Evolutionary conservation across 2,888 invertebrate genomes (phyloP).

Genomic region (Boloria euphrosyne): DNA sequence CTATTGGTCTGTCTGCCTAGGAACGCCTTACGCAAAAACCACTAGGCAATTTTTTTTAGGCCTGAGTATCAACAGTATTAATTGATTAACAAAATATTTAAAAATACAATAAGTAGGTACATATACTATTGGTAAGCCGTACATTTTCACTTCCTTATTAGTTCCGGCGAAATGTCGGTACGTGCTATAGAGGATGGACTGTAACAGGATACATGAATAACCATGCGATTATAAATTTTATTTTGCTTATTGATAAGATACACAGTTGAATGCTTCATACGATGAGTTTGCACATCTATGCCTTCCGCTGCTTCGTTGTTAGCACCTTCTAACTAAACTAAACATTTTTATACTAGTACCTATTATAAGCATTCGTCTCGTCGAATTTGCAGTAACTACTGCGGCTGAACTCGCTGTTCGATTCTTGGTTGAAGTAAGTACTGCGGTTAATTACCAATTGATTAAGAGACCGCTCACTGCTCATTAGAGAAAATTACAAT

Average conservation of each 20-base stretch:
- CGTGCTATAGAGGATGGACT: not conserved
- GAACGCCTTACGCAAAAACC: no score
- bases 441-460: no score
- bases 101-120: no score
- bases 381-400: no score
- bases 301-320: constrained; percentile 11
- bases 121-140: not conserved
- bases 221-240: not conserved
- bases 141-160: constrained; percentile 36
- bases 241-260: not conserved
- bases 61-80: no score
- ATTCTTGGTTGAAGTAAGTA: no score
- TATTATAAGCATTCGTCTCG: not conserved
- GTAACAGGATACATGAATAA: constrained; percentile 8
- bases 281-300: constrained; percentile 4
- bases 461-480: no score
- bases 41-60: no score
- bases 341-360: not conserved
- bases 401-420: no score
- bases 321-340: constrained; percentile 8
- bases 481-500: no score
- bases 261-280: not conserved
- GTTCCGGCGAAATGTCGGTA: constrained; percentile 32
- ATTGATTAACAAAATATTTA: no score
- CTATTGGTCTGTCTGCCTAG: no score